These are phyloP conservation scores for Promerops cafer DNA, from an alignment of 2,113 vertebrate genomes.

Conservation along the genomic window DNA sequence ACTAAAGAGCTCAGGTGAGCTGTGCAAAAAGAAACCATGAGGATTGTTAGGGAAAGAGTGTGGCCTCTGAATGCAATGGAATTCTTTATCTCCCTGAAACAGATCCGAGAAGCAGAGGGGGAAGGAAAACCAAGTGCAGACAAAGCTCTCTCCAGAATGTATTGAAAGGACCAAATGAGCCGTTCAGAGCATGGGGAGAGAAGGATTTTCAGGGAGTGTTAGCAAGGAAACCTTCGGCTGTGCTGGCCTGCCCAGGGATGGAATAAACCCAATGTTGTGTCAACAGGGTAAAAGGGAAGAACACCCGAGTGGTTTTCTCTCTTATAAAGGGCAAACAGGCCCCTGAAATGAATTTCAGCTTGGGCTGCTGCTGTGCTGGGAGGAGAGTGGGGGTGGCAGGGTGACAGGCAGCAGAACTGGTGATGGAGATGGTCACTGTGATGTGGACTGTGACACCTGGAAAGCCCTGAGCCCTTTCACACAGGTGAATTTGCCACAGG, in stretches of 20 bases:
- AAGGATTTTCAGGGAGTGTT: not conserved
- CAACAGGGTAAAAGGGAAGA: not conserved
- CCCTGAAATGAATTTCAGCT: not conserved
- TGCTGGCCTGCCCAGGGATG: not conserved
- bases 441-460: not conserved
- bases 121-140: not conserved
- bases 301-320: not conserved
- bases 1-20: not conserved
- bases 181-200: not conserved
- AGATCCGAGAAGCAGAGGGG: not conserved
- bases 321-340: not conserved
- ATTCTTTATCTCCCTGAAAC: constrained; percentile 56
- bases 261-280: not conserved
- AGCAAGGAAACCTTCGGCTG: not conserved
- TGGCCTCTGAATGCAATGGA: not conserved
- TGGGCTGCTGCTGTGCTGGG: not conserved
- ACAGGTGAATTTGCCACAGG: rapidly evolving
- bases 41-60: not conserved
- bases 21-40: not conserved
- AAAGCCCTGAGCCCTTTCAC: not conserved
- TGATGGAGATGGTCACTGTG: rapidly evolving
- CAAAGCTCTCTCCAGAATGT: constrained; percentile 15
- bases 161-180: not conserved
- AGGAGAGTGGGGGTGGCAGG: not conserved
- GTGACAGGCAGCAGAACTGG: not conserved